Base-by-base conservation (phyloP, 2,888 invertebrate species). In the Automeris io region DNA sequence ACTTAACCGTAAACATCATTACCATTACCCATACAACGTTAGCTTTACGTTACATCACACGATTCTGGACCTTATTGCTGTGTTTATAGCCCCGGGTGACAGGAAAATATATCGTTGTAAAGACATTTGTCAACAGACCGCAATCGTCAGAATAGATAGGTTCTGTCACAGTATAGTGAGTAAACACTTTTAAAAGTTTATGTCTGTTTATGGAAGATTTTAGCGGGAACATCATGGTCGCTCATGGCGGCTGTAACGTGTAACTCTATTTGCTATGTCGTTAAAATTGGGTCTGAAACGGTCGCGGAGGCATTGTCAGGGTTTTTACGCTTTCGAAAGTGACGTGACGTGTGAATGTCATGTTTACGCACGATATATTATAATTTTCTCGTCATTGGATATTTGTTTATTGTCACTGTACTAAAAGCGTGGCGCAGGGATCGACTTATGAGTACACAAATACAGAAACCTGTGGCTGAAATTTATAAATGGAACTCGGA, bases 161-260 rank as follows among this genome's bases (percentile, higher is more conserved):
- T 54, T 67, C 68, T 81, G 81, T 81, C 77, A 71, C 73, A 71
- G 61, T 70, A 69, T 71, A 67, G 49, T 48, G 57, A 54, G 78
- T 47, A 82, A 86, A 86, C 82, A 83, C 82, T 86, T 85, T 86
- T 83, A 86, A 82, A 80, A 77, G 79, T 76, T 78, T 73, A 77
- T 79, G 75, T 73, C 65, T 86, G 82, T 86, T 82, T 79, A 67
- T 72, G 54, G 51, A 80, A 79, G 63, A 60, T 61, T 77, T 86
- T 86, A 86, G 82, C 79, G 76, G 53, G 6, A 61, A 62, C 75
- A 80, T 86, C 81, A 83, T 83, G 73, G 69, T 54, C 71, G 70
- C 66, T 75, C 70, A 75, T 71, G 68, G 59, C 54, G 59, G 51
- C 48, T 54, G 43, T 41, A 59, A 56, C 57, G 53, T 57, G 60